Base-by-base conservation (phyloP, 2,113 vertebrate genomes). In the Rhinolophus ferrumequinum region DNA sequence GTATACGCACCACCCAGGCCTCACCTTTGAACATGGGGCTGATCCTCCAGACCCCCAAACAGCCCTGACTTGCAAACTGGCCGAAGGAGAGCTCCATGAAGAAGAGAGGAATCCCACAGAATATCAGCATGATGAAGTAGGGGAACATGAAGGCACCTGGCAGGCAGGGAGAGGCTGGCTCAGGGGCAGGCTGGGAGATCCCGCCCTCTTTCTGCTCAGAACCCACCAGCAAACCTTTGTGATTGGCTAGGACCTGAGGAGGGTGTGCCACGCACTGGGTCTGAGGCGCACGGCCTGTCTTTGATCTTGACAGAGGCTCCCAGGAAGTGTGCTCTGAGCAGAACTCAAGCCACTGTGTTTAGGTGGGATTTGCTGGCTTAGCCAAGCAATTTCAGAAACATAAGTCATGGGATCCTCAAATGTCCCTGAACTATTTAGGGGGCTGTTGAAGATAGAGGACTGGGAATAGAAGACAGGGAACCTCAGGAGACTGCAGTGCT, bases 1-100 rank as follows among this genome's bases (percentile, higher is more conserved):
- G 12, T 3, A 47, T 1, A 7, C 0, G 30, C 38, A 38, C 73
- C 24, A 5, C 60, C 80, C n/a, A 15, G 47, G 56, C 86, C 99
- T 99, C 97, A 99, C 99, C 99, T 99, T 99, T 99, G 98, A 99
- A 99, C 98, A 99, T 99, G 26, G 99, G 99, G 98, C 99, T 99
- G 98, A 99, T 99, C 98, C 98, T 99, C 99, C 99, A 99, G 89
- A 99, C 99, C 0, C 99, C 99, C 33, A 99, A 99, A 97, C 99
- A 99, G 54, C 99, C 99, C 97, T 99, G 99, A 96, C 99, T 99
- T 96, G 99, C 99, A 8, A 99, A 99, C 98, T 99, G 99, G 44
- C 99, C 99, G 0, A 99, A 99, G 90, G 99, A 99, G 79, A 99
- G 99, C 97, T 99, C 99, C 97, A 99, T 99, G 98, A 99, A 99